phyloP scores from a whole-genome alignment of 23 tunicate species.

The Halocynthia roretzi region DNA sequence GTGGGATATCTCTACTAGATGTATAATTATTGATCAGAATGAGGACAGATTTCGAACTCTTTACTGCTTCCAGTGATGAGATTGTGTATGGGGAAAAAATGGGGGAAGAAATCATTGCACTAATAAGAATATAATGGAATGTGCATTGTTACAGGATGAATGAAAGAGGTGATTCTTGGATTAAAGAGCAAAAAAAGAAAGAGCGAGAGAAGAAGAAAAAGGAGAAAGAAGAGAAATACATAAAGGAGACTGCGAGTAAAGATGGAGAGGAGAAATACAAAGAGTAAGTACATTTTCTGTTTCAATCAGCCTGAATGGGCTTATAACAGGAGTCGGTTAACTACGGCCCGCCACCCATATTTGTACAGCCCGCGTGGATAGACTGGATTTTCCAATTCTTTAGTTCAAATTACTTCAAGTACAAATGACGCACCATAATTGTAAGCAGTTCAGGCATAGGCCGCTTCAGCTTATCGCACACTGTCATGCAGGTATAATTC shows the following conservation, averaged over 20 bases:
- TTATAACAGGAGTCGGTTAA: neutral
- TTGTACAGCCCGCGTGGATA: neutral
- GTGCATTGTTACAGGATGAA: constrained; percentile 31
- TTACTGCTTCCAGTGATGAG: too few relatives aligned
- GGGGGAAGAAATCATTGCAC: too few relatives aligned
- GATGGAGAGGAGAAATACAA: constrained; percentile 21
- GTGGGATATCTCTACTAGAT: too few relatives aligned
- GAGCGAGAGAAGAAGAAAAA: constrained; percentile 31
- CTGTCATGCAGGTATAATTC: too few relatives aligned
- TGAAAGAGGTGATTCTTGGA: constrained; percentile 44
- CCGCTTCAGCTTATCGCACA: too few relatives aligned
- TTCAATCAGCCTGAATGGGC: neutral
- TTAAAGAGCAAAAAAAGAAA: constrained; percentile 33
- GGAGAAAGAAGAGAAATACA: constrained; percentile 18
- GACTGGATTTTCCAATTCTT: neutral
- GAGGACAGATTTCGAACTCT: too few relatives aligned
- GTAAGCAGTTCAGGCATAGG: too few relatives aligned
- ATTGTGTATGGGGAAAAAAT: too few relatives aligned
- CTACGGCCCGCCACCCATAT: too few relatives aligned
- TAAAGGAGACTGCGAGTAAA: neutral
- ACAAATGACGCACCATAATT: neutral
- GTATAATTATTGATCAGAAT: too few relatives aligned
- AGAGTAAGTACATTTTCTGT: neutral
- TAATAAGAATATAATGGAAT: too few relatives aligned
- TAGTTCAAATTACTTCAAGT: neutral